Conservation (phyloP, 2,888 invertebrate genomes). For the Agrotis puta region DNA sequence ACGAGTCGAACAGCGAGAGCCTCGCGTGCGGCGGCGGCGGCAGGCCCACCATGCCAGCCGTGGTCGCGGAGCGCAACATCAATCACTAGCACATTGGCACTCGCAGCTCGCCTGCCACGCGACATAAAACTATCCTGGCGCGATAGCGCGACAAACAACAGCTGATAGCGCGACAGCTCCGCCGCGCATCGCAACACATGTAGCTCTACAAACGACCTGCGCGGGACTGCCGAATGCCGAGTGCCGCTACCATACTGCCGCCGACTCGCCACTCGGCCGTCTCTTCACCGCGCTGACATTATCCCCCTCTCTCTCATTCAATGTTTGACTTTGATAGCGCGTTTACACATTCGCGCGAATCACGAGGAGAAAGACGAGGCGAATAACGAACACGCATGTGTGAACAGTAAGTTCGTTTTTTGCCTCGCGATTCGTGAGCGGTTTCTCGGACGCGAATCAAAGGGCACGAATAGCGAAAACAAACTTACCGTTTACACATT, state of each 20-base stretch:
- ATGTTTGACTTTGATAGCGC: too few species aligned
- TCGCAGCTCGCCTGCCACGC: constrained; percentile 69
- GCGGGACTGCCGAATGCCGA: constrained; percentile 83
- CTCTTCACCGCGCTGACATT: constrained; percentile 66
- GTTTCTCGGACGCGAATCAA: too few species aligned
- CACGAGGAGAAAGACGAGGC: too few species aligned
- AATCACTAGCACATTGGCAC: constrained; percentile 78
- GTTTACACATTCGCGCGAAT: too few species aligned
- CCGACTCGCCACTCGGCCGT: constrained; percentile 15
- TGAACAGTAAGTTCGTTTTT: too few species aligned
- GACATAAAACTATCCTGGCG: constrained; percentile 71
- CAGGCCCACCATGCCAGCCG: constrained; percentile 84
- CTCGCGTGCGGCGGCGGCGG: constrained; percentile 89
- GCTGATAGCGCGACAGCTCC: constrained; percentile 88
- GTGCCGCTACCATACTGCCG: constrained; percentile 15
- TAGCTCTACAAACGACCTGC: constrained; percentile 78
- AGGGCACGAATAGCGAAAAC: too few species aligned
- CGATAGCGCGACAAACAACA: constrained; percentile 73
- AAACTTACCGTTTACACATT: too few species aligned
- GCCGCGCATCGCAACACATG: constrained; percentile 90
- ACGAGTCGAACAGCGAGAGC: constrained; percentile 93
- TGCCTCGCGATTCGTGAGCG: too few species aligned
- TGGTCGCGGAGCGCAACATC: constrained; percentile 86
- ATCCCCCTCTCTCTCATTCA: constrained; percentile 54
- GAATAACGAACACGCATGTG: too few species aligned